These are phyloP conservation scores for Osmerus mordax DNA, from an alignment of 2,113 vertebrate species.

Conservation along the genomic window DNA sequence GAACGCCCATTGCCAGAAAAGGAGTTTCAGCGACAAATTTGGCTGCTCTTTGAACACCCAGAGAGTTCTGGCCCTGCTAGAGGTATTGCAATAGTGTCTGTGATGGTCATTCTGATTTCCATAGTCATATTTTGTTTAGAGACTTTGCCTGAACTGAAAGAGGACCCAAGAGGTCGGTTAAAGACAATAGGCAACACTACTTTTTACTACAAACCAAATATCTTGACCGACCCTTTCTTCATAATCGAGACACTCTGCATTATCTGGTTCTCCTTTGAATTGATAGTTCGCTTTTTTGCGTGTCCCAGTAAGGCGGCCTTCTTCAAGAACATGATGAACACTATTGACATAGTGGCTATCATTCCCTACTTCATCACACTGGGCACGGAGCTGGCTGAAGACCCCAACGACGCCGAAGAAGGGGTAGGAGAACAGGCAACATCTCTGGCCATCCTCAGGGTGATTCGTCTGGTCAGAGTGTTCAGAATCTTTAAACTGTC, in stretches of 20 bases:
- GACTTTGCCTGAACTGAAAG: constrained; percentile 92
- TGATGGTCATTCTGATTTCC: constrained; percentile 98
- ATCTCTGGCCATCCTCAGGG: constrained; percentile 97
- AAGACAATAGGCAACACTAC: constrained; percentile 83
- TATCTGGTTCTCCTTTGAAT: constrained; percentile 98
- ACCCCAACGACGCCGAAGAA: constrained; percentile 68
- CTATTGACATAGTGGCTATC: constrained; percentile 98
- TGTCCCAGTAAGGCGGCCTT: constrained; percentile 98
- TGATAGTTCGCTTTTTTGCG: constrained; percentile 93
- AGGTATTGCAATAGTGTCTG: constrained; percentile 94
- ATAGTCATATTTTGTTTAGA: constrained; percentile 99
- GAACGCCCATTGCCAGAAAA: constrained; percentile 90
- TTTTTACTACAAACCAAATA: constrained; percentile 82
- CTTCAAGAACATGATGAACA: constrained; percentile 99
- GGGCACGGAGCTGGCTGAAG: constrained; percentile 94
- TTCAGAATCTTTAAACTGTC: constrained; percentile 99
- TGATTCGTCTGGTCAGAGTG: constrained; percentile 98
- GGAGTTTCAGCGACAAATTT: constrained; percentile 95
- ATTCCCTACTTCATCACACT: constrained; percentile 98
- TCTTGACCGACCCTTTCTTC: constrained; percentile 96
- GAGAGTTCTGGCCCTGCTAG: constrained; percentile 93
- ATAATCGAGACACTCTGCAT: constrained; percentile 96
- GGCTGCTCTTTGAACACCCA: constrained; percentile 97
- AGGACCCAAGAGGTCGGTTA: constrained; percentile 72
- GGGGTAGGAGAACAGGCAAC: constrained; percentile 95